Evolutionary conservation across 2,888 invertebrate genomes (phyloP), one percentile per base, ranked within the genome.

Genomic region (Unio delphinus): DNA sequence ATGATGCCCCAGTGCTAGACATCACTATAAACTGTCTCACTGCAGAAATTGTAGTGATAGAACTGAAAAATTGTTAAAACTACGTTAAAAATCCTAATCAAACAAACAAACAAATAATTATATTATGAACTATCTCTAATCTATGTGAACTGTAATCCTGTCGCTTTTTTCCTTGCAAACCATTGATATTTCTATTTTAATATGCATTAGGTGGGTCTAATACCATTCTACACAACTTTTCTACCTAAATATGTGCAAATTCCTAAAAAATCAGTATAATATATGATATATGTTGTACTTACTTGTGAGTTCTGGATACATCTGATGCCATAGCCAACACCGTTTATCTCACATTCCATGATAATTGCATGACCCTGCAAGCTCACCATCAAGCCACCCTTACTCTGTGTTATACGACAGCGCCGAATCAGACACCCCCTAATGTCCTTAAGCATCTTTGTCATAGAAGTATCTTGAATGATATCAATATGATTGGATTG

Each of bases 281-380:
- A 66, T 23, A 20, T 61, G 45, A 3, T 45, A 15, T 2, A 45
- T 11, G 45, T 45, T 45, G 28, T 58, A 69, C 79, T 61, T 73
- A 87, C 87, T 83, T 77, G 82, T 30, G 87, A 80, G 69, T 85
- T 87, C 69, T 87, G 86, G 61, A 87, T 82, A 76, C 87, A 87
- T 56, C 87, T 73, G 59, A 87, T 82, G 8, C 86, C 87, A 67
- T 86, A 87, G n/a, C 83, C 82, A n/a, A 87, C 82, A 70, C 86
- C 82, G 69, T 80, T 82, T 64, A 87, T 81, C 65, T 87, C 84
- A 76, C 83, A 83, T 69, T 84, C 81, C 54, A 83, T 80, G 60
- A 87, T 70, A 64, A 83, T 76, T 56, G 83, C 83, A 61, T 86
- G 85, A 17, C 81, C 85, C 70, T 86, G 86, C 8, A 84, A 73